These are phyloP conservation scores for Phataginus tricuspis DNA, from an alignment of 2,797 vertebrate genomes.

Conservation along the genomic window DNA sequence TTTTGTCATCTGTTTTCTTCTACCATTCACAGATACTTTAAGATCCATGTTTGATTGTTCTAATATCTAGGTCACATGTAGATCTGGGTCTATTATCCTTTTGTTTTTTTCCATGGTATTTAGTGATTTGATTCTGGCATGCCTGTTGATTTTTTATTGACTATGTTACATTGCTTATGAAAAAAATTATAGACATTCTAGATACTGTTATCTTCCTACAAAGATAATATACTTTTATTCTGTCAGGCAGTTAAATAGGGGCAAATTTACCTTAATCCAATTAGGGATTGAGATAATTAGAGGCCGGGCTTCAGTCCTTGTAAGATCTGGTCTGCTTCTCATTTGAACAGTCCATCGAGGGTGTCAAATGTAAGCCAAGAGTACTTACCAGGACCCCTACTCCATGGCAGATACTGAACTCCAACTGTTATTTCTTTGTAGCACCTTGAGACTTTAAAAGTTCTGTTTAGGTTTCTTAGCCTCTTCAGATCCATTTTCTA, in stretches of 20 bases:
- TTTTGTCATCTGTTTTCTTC: not conserved
- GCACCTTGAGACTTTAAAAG: not conserved
- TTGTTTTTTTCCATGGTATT: not conserved
- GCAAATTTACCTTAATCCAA: not conserved
- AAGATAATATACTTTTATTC: not conserved
- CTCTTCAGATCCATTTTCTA: not conserved
- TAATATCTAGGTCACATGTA: not conserved
- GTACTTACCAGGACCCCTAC: not conserved
- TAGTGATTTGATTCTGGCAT: not conserved
- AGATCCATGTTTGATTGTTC: not conserved
- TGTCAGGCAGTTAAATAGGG: not conserved
- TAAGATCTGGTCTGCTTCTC: not conserved
- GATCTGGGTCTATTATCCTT: not conserved
- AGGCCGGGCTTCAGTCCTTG: not conserved
- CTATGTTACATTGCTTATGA: not conserved
- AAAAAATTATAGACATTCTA: not conserved
- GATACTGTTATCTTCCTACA: not conserved
- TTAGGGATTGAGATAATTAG: not conserved
- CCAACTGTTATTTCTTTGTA: not conserved
- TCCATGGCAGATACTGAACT: not conserved
- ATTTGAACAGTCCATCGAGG: not conserved
- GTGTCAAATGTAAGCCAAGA: not conserved
- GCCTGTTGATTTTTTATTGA: not conserved
- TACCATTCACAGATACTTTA: not conserved
- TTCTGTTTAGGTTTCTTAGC: not conserved